These are phyloP conservation scores for Rhinoderma darwinii DNA, from an alignment of 2,113 vertebrate species.

Conservation along the genomic window DNA sequence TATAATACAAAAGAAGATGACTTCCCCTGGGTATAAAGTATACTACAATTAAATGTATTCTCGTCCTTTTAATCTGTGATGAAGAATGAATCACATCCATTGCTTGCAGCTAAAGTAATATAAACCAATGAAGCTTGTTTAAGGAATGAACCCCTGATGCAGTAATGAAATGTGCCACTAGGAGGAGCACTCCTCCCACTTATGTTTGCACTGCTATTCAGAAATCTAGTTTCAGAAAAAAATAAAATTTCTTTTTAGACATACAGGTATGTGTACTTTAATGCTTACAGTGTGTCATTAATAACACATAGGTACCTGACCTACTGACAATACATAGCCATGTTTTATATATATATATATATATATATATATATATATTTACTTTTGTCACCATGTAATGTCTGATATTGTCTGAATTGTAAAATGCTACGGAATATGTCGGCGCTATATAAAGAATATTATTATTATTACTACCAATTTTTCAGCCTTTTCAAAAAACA, in stretches of 20 bases:
- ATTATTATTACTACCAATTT: neutral
- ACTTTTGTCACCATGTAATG: too few relatives aligned
- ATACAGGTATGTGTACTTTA: neutral
- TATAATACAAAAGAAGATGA: conserved; percentile 57
- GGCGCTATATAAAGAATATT: too few relatives aligned
- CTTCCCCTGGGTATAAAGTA: conserved; percentile 60
- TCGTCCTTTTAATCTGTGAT: conserved; percentile 63
- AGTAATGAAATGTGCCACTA: conserved; percentile 70
- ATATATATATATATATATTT: neutral
- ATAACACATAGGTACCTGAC: neutral
- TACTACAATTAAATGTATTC: conserved; percentile 63
- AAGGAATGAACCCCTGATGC: conserved; percentile 49
- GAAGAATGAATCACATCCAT: conserved; percentile 67
- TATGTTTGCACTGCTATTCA: conserved; percentile 51
- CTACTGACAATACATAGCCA: too few relatives aligned
- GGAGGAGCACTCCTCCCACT: conserved; percentile 71
- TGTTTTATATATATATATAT: neutral
- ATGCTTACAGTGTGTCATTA: neutral
- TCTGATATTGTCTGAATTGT: too few relatives aligned
- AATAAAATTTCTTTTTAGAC: neutral
- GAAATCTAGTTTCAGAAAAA: neutral
- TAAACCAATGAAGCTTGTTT: conserved; percentile 61
- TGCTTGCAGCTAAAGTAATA: conserved; percentile 65
- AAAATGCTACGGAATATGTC: too few relatives aligned
- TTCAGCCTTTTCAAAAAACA: neutral